Evolutionary conservation across 1,140 invertebrate genomes (phyloP), one percentile per base, ranked within the genome.

Genomic region (Lordiphosa collinella): DNA sequence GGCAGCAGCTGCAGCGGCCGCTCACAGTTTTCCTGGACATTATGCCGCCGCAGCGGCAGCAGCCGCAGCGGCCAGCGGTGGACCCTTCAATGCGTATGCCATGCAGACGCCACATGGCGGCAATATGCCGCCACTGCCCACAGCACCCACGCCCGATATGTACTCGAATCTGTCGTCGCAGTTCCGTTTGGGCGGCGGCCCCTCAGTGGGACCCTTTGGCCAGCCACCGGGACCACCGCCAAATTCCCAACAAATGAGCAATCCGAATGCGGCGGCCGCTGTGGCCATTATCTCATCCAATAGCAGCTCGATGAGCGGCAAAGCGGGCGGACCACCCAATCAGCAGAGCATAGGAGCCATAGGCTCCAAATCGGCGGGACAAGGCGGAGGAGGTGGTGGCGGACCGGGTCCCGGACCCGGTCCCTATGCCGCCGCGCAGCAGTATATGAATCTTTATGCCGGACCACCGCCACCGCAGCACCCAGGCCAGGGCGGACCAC

Each of bases 331-430:
- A 18, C 16, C 16, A 8, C 60, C 53, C 41, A 94, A 94, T 8
- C 92, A 93, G 47, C 95, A 96, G 90, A 94, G 92, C 78, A 95
- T 96, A 84, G 93, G 94, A 74, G 93, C 95, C 58, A 95, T 97
- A 78, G 95, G 95, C 63, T 92, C 92, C 9, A 93, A 93, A 88
- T 90, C 90, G 9, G 91, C 90, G 13, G 90, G 89, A 7, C 90
- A 90, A 4, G 84, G 90, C 89, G 79, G 78, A 3, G 78, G 76
- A 0, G 90, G 89, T 6, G 91, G 90, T 4, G 84, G 90, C 89
- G 79, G 78, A n/a, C n/a, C n/a, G n/a, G n/a, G n/a, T n/a, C n/a
- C n/a, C 4, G 78, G 70, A 12, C 57, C 70, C 0, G 67, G 68
- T n/a, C 67, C 86, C 0, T 88, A 88, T 72, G 56, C 91, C 85